Conservation (phyloP, 2,797 vertebrate species). For the Gobio occitaniae region DNA sequence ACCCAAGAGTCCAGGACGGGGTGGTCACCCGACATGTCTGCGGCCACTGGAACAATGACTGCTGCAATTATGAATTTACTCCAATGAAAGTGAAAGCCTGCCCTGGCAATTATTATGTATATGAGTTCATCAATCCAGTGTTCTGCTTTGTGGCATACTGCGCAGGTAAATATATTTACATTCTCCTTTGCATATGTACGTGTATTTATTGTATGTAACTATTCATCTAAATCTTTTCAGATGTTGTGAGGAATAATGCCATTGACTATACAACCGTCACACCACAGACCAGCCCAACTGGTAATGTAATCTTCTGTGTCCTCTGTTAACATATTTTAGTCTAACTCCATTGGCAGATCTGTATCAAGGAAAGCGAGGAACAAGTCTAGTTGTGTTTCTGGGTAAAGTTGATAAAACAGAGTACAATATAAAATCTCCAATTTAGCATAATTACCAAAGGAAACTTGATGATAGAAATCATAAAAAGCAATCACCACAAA, state of each 20-base stretch:
- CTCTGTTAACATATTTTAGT: background rate
- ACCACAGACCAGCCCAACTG: background rate
- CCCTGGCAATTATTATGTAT: conserved; percentile 44
- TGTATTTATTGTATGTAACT: background rate
- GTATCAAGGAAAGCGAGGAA: too few relatives aligned
- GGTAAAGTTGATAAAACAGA: too few relatives aligned
- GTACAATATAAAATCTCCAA: too few relatives aligned
- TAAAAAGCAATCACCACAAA: background rate
- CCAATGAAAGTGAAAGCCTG: conserved; percentile 45
- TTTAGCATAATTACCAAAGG: too few relatives aligned
- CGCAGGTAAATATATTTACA: conserved; percentile 14
- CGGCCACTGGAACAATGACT: conserved; percentile 14
- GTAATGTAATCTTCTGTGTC: background rate
- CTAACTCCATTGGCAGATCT: background rate
- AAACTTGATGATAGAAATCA: too few relatives aligned
- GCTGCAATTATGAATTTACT: conserved; percentile 16
- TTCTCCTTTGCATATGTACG: background rate
- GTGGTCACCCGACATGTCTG: conserved; percentile 41
- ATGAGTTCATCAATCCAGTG: conserved; percentile 24
- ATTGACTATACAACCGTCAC: background rate
- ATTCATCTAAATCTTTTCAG: background rate
- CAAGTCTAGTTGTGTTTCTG: too few relatives aligned
- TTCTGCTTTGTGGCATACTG: conserved; percentile 27
- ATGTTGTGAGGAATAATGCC: background rate
- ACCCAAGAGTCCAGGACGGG: conserved; percentile 26